Evolutionary conservation across 1,140 invertebrate genomes (phyloP), one percentile per base, ranked within the genome.

Genomic region (Musca domestica): DNA sequence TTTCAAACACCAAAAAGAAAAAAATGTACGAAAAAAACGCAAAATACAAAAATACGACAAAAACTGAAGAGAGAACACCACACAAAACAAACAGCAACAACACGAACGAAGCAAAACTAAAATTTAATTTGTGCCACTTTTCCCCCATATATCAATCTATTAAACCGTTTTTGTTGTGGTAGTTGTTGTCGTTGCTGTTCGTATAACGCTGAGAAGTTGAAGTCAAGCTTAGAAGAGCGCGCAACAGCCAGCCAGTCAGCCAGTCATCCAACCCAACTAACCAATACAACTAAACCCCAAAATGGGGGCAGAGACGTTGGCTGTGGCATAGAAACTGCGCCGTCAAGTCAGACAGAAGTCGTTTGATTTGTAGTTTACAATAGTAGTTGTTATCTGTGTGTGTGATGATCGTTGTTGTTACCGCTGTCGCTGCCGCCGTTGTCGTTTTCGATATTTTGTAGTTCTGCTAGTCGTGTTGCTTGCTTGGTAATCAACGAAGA

Each of bases 101-200:
- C 23, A 51, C n/a, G 10, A n/a, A 48, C 20, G 25, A 65, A 65
- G 25, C n/a, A 65, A 52, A 48, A 22, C 41, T 48, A 34, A 48
- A 47, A 47, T 48, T 65, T 65, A 65, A 48, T 65, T 25, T 65
- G 47, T 65, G 41, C 63, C 41, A 65, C 41, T 65, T 65, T 49
- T 65, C 19, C 63, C 63, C 63, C 63, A 47, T 47, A 65, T 49
- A 65, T 65, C 47, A 65, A 66, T 51, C n/a, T 66, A 66, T 61
- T 61, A 61, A 52, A 61, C 34, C 56, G 20, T 19, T 61, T 61
- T 61, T 51, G 4, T 51, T 51, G n/a, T n/a, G n/a, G 15, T 48
- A 1, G 15, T 48, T 48, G 17, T n/a, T 48, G 47, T 15, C 15
- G 15, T 6, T 51, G 48, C 20, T 51, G 48, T 51, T 51, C n/a